Conservation (phyloP, 2,113 vertebrate species). For the Psettodes erumei region DNA sequence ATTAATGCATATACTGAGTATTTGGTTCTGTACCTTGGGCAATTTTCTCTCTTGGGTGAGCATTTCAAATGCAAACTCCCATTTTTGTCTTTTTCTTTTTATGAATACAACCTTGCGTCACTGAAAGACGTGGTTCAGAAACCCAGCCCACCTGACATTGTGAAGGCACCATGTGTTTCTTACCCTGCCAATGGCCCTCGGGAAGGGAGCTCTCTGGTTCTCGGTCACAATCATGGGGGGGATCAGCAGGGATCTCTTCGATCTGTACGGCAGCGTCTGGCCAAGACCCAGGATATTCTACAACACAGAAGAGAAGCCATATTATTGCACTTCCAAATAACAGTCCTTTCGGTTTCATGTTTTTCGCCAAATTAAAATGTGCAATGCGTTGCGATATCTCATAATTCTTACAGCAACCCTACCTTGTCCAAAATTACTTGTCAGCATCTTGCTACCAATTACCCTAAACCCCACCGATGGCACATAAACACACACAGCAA, state of each 20-base stretch:
- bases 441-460: background rate
- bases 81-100: background rate
- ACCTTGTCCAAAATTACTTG: background rate
- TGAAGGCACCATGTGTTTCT: constrained; percentile 52
- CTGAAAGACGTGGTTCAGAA: background rate
- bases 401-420: background rate
- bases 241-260: constrained; percentile 91
- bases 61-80: background rate
- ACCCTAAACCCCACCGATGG: background rate
- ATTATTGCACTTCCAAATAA: background rate
- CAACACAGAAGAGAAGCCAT: constrained; percentile 37
- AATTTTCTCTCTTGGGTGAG: background rate
- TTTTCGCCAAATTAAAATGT: background rate
- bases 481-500: background rate
- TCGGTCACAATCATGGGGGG: constrained; percentile 91
- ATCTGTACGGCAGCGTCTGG: constrained; percentile 83
- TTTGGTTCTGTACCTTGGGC: background rate
- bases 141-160: background rate
- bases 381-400: too few species aligned
- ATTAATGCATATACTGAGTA: constrained; percentile 22
- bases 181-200: constrained; percentile 92
- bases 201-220: constrained; percentile 93
- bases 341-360: background rate
- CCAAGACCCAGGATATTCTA: constrained; percentile 88
- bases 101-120: background rate